Conservation (phyloP, 2,113 vertebrate species). For the Anas platyrhynchos region DNA sequence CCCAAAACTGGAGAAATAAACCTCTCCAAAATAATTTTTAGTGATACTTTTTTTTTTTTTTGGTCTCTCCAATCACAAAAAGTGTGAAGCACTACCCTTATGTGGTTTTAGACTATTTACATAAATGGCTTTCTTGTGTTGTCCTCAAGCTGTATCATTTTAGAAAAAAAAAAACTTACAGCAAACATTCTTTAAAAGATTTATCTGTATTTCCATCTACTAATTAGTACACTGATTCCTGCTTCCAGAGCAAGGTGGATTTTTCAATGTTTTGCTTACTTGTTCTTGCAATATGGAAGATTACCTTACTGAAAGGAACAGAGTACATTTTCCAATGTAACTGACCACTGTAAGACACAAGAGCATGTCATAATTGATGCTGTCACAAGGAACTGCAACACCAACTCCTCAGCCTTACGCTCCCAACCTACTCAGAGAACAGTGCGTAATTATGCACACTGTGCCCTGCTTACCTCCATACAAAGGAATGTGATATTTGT, state of each 20-base stretch:
- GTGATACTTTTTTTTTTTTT: neutral
- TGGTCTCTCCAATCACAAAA: neutral
- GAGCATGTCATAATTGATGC: neutral
- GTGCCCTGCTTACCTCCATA: constrained; percentile 25
- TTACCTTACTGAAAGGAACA: neutral
- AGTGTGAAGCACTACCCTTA: neutral
- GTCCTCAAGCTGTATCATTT: neutral
- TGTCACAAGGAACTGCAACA: neutral
- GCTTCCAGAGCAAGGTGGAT: constrained; percentile 22
- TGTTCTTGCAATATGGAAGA: neutral
- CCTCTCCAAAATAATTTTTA: neutral
- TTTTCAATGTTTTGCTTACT: neutral
- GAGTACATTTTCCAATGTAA: neutral
- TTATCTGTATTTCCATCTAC: constrained; percentile 5
- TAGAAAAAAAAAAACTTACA: neutral
- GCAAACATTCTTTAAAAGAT: neutral
- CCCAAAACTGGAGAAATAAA: neutral
- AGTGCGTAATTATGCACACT: neutral
- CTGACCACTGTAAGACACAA: neutral
- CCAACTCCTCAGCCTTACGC: neutral
- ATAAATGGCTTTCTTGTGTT: neutral
- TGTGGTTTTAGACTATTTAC: neutral
- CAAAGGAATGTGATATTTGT: constrained; percentile 51
- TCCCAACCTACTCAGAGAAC: neutral
- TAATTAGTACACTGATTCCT: constrained; percentile 14